Base-by-base conservation (phyloP, 2,888 invertebrate genomes). In the Heliconius ethilla region DNA sequence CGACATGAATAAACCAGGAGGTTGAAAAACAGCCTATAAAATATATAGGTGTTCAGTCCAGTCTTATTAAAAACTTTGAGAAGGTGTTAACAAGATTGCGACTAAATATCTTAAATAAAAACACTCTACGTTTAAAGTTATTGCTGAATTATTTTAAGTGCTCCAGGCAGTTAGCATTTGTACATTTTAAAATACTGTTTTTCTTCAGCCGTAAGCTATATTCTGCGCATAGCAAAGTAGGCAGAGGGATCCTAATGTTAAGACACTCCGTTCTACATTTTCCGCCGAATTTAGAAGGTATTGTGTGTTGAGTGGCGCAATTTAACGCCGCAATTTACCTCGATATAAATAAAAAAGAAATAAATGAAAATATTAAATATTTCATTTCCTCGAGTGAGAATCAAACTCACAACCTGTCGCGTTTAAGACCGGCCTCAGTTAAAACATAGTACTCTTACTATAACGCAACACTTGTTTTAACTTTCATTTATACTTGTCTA, bases 401-500 rank as follows among this genome's bases (percentile, higher is more conserved):
- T 27, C 27, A 27, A 27, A 27, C 27, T 27, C 27, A 27, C 27
- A 27, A 2, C 27, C 27, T 27, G 27, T 27, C 27, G 27, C 27
- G 2, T 27, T 27, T 27, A 27, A 1, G 27, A 27, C 1, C 27
- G 27, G 27, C 27, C 27, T 27, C 27, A 27, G 27, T 27, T 27
- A 27, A 27, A 27, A 27, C 27, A 27, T 27, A 27, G 83, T 85
- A 84, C 83, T 86, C 84, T 84, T 86, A 83, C 83, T 87, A 86
- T 87, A 87, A 86, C 88, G 87, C 86, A 88, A 87, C 89, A 89
- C 91, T 91, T 90, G 86, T 85, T 87, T 88, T 89, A 87, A 85
- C 85, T 86, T 86, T 88, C 91, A 91, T 91, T 92, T 88, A 85
- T 87, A 90, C 90, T 90, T 88, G 87, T 90, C 86, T 87, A 87